These are phyloP conservation scores for Bombus confusus DNA, from an alignment of 1,140 invertebrate genomes.

Conservation along the genomic window DNA sequence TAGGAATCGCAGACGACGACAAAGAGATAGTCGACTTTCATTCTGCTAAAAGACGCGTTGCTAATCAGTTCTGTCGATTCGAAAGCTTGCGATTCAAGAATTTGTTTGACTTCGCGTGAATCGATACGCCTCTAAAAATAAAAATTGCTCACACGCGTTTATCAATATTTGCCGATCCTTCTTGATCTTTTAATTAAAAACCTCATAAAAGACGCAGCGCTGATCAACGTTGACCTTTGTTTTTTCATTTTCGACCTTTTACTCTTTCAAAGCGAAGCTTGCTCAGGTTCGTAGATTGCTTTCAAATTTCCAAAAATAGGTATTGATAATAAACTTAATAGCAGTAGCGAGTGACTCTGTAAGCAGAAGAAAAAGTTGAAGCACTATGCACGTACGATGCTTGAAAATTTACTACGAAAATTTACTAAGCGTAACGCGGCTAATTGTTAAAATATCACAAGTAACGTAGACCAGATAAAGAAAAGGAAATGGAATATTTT, in stretches of 20 bases:
- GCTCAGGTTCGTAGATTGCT: too few species aligned
- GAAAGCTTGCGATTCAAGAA: too few species aligned
- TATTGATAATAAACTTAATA: too few species aligned
- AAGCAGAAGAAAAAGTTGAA: too few species aligned
- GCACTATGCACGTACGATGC: too few species aligned
- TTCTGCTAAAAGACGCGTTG: not conserved
- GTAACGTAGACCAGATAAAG: too few species aligned
- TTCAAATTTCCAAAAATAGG: too few species aligned
- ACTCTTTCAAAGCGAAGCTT: not conserved
- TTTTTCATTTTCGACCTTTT: not conserved
- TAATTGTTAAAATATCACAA: too few species aligned
- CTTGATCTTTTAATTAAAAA: not conserved
- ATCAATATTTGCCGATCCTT: not conserved
- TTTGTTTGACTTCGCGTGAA: not conserved
- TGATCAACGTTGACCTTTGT: not conserved
- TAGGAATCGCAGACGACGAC: not conserved
- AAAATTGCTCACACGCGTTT: not conserved
- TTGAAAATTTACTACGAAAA: too few species aligned
- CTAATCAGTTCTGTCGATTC: conserved; percentile 6
- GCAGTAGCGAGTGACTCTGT: too few species aligned
- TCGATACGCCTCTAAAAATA: not conserved
- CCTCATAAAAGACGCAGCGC: not conserved
- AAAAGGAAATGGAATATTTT: not conserved
- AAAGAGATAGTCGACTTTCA: not conserved
- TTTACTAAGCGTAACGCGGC: too few species aligned